Evolutionary conservation across 2,113 vertebrate species (phyloP).

Genomic region (Ophthalmolycus amberensis): DNA sequence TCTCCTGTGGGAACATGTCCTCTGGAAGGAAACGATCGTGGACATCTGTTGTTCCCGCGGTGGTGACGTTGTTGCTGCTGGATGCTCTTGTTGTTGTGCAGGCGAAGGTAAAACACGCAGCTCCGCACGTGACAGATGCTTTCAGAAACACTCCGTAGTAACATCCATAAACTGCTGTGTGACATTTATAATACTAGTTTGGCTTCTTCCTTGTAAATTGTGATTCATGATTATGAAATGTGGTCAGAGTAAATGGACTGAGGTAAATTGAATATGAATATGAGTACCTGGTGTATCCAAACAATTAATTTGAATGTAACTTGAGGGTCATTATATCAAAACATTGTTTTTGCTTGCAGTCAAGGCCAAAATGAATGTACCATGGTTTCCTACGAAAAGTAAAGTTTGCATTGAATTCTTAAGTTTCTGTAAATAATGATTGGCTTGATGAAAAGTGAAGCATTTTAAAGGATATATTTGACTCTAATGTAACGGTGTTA

Average conservation of each 20-base stretch:
- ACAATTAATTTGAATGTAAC: not conserved
- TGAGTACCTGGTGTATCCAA: not conserved
- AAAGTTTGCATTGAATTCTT: not conserved
- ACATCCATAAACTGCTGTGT: not conserved
- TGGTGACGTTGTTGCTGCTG: conserved; percentile 57
- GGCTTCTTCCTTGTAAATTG: not conserved
- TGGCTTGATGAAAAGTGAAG: not conserved
- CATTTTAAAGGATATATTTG: not conserved
- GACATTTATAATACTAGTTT: not conserved
- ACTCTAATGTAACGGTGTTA: not conserved
- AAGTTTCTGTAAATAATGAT: not conserved
- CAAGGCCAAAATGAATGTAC: not conserved
- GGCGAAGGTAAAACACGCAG: conserved; percentile 74
- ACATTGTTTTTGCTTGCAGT: not conserved
- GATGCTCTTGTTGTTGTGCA: conserved; percentile 57
- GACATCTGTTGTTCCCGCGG: conserved; percentile 1
- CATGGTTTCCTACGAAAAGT: not conserved
- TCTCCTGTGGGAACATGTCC: conserved; percentile 48
- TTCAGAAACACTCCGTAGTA: not conserved
- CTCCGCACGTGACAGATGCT: not conserved
- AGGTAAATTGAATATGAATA: no score
- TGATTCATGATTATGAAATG: not conserved
- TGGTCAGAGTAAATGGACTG: not conserved
- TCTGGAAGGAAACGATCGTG: conserved; percentile 10
- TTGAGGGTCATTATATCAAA: not conserved